These are phyloP conservation scores for Oreocharis arfaki DNA, from an alignment of 2,113 vertebrate genomes.

Conservation along the genomic window DNA sequence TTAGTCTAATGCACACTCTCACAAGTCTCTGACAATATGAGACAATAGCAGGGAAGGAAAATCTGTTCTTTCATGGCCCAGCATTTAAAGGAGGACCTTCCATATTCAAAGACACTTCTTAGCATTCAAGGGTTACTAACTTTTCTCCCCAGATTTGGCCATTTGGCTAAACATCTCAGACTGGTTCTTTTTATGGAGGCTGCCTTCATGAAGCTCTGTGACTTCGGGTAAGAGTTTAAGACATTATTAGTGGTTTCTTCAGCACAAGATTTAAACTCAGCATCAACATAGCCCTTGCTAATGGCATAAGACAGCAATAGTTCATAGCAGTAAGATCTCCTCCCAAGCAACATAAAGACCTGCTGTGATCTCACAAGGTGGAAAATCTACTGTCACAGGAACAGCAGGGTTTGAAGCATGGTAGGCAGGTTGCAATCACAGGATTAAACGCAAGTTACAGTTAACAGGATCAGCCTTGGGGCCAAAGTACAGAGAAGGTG, in stretches of 20 bases:
- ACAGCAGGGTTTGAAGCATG: neutral
- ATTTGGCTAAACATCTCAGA: neutral
- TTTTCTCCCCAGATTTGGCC: neutral
- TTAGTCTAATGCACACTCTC: neutral
- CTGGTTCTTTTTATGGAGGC: neutral
- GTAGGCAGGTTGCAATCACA: neutral
- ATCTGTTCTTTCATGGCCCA: neutral
- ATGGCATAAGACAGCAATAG: rapidly evolving
- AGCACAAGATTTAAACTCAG: neutral
- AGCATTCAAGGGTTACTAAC: rapidly evolving
- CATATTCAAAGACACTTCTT: neutral
- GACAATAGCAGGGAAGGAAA: neutral
- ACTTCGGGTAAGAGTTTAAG: neutral
- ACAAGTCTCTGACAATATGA: neutral
- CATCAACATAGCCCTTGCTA: neutral
- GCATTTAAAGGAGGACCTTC: neutral
- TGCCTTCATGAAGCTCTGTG: neutral
- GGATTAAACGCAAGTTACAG: neutral
- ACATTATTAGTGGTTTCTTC: neutral
- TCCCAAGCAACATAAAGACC: neutral
- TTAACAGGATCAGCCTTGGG: neutral
- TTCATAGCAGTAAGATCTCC: neutral
- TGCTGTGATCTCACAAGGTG: neutral
- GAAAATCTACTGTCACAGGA: neutral
- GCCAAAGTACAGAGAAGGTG: neutral